Conservation (phyloP, 2,888 invertebrate genomes). For the Scaptomyza tumidula region DNA sequence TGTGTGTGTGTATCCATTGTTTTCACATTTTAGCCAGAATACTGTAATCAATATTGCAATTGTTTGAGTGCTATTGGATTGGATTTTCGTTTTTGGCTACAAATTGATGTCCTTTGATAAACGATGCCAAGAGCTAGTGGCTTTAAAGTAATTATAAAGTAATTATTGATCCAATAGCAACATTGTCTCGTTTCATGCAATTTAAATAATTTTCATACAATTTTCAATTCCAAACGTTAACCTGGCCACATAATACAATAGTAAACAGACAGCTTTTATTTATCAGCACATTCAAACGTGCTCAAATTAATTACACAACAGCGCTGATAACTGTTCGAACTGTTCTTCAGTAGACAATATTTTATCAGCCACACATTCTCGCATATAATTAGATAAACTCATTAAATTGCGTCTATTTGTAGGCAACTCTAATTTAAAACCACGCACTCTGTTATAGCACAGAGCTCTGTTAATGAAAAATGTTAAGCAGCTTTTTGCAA, state of each 20-base stretch:
- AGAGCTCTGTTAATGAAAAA: no score
- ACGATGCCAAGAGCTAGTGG: background rate
- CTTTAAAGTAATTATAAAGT: slow-evolving; percentile 5
- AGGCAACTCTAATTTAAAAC: background rate
- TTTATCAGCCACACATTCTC: slow-evolving; percentile 6
- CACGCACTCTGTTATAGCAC: background rate
- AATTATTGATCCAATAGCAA: background rate
- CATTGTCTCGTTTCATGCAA: background rate
- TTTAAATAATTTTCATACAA: background rate
- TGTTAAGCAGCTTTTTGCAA: no score
- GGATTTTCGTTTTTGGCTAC: slow-evolving; percentile 1
- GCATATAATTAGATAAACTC: slow-evolving; percentile 11
- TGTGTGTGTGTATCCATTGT: background rate
- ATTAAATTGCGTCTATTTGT: background rate
- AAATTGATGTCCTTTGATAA: background rate
- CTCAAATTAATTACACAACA: slow-evolving; percentile 17
- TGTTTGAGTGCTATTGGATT: slow-evolving; percentile 11
- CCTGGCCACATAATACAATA: background rate
- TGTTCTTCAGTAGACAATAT: background rate
- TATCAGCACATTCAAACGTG: background rate
- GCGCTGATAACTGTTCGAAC: background rate
- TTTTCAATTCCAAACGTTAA: background rate
- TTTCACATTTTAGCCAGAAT: slow-evolving; percentile 16
- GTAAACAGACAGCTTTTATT: slow-evolving; percentile 12
- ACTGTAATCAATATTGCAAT: slow-evolving; percentile 31